These are phyloP conservation scores for Abrostola triplasia DNA, from an alignment of 2,888 invertebrate genomes.

Conservation along the genomic window DNA sequence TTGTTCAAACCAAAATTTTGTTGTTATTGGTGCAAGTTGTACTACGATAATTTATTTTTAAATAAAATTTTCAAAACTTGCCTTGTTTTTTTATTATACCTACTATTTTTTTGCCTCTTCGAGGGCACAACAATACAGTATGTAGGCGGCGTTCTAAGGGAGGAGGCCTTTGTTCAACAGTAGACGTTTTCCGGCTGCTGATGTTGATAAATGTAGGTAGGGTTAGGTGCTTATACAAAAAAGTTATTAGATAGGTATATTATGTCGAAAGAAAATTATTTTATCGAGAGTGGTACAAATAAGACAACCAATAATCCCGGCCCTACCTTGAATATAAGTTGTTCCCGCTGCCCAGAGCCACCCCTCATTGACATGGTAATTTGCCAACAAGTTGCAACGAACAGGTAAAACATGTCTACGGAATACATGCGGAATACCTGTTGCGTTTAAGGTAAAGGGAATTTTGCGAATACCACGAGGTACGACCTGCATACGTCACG, in stretches of 20 bases:
- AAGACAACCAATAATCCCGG: background rate
- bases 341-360: background rate
- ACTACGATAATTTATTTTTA: constrained; percentile 88
- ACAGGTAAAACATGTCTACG: constrained; percentile 31
- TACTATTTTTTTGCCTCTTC: too few relatives aligned
- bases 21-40: constrained; percentile 88
- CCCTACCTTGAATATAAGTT: constrained; percentile 4
- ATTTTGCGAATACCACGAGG: constrained; percentile 23
- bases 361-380: constrained; percentile 15
- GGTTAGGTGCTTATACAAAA: background rate
- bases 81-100: constrained; percentile 48
- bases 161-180: too few relatives aligned
- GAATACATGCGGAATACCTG: constrained; percentile 35
- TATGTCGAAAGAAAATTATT: background rate
- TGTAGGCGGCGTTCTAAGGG: too few relatives aligned
- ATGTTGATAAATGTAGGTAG: too few relatives aligned
- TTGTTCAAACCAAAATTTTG: constrained; percentile 87
- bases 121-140: too few relatives aligned
- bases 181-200: too few relatives aligned
- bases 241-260: background rate
- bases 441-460: constrained; percentile 8
- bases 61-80: constrained; percentile 79
- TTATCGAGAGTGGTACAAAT: too few relatives aligned
- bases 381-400: constrained; percentile 27
- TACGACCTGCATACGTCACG: constrained; percentile 12